These are phyloP conservation scores for Lucinisca nassula DNA, from an alignment of 2,888 invertebrate genomes.

Conservation along the genomic window DNA sequence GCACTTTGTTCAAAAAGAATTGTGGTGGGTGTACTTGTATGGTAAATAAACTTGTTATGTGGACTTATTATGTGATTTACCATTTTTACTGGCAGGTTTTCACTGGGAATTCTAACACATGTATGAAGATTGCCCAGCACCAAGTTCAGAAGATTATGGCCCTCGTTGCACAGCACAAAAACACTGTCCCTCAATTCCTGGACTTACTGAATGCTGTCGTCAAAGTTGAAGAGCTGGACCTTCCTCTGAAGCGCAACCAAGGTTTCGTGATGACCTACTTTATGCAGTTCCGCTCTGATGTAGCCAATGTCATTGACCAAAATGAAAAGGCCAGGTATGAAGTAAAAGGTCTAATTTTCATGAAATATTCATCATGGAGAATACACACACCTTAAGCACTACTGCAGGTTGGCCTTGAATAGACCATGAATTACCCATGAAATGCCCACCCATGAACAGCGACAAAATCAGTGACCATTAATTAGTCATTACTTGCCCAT, in stretches of 20 bases:
- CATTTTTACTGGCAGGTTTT: conserved; percentile 86
- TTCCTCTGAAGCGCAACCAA: conserved; percentile 87
- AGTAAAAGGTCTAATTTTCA: no score
- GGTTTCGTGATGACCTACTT: conserved; percentile 87
- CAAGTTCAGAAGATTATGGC: conserved; percentile 86
- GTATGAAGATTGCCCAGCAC: conserved; percentile 85
- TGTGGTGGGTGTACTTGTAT: no score
- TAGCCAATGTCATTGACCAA: conserved; percentile 85
- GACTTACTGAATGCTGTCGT: conserved; percentile 86
- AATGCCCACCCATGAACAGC: no score
- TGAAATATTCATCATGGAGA: no score
- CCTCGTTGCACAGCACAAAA: conserved; percentile 81
- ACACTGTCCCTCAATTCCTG: conserved; percentile 85
- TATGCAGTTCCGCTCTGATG: conserved; percentile 86
- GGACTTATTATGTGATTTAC: no score
- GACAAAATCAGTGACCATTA: no score
- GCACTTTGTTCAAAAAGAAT: no score
- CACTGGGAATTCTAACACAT: conserved; percentile 86
- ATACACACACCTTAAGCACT: no score
- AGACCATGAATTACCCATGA: no score
- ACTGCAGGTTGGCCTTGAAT: no score
- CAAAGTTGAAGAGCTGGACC: conserved; percentile 86
- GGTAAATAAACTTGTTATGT: no score
- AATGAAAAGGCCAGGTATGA: conserved; percentile 79
- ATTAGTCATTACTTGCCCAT: no score